Base-by-base conservation (phyloP, 2,797 vertebrate genomes). In the Ctenopoma kingsleyae region DNA sequence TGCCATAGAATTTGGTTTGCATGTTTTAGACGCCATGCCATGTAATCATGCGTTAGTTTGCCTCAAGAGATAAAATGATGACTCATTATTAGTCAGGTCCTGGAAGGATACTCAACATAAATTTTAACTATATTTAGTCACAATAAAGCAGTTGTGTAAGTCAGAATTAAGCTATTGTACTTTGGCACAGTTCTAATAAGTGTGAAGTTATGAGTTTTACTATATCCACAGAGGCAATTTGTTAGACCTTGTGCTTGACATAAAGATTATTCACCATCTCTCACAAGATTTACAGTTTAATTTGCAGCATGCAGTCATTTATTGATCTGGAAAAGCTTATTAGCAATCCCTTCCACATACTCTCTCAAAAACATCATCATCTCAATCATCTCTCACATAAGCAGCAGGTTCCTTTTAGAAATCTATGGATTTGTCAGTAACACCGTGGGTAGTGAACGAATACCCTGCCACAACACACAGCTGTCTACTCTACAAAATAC, bases 291-390 rank as follows among this genome's bases (percentile, higher is more conserved):
- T 96, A 96, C 93, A 92, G 94, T 96, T 97, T 97, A 95, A 98
- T 98, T 97, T 98, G 94, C 94, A 94, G 94, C 93, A 92, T 92
- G 93, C 94, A 95, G 95, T 96, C 95, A 96, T 97, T 96, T 97
- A 96, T 96, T 96, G 96, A 96, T 95, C 93, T 92, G 93, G 94
- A 94, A 94, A 95, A 84, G 77, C 76, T 86, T 89, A 90, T 88
- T 89, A 96, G 93, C 84, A 62, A 94, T 91, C 87, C 88, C 83
- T 85, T 91, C 89, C 86, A 70, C 92, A 90, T 90, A 80, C 91
- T 87, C 73, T 79, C 91, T 90, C 89, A 85, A 91, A 92, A 91
- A 78, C 69, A 78, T 74, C n/a, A n/a, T n/a, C n/a, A 91, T 63
- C 88, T 89, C 79, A 67, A 69, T 87, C 84, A 86, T 81, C 53